Conservation (phyloP, 2,797 vertebrate species). For the Parauchenoglanis ngamensis region DNA sequence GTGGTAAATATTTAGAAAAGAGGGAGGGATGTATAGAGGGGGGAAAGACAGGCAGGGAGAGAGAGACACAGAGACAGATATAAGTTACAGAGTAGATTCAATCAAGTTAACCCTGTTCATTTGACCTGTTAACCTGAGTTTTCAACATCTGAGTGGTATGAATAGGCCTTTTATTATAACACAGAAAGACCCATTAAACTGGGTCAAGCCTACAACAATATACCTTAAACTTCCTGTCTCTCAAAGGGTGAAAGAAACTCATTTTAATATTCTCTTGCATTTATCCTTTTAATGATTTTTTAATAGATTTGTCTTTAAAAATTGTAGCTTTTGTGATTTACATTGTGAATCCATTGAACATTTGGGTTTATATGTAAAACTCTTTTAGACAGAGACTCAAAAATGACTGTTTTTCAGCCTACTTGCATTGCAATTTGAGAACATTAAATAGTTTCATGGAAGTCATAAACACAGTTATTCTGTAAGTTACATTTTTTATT, state of each 20-base stretch:
- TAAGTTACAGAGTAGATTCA: constrained; percentile 60
- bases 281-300: background rate
- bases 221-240: background rate
- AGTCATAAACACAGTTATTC: constrained; percentile 14
- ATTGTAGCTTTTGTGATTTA: background rate
- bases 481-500: background rate
- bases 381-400: background rate
- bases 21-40: constrained; percentile 61
- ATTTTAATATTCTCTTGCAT: background rate
- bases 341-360: background rate
- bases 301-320: background rate
- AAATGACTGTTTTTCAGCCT: background rate
- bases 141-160: background rate
- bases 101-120: constrained; percentile 65
- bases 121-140: background rate
- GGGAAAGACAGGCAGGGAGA: background rate
- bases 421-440: background rate
- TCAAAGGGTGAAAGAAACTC: background rate
- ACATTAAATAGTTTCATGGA: background rate
- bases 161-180: background rate
- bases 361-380: background rate
- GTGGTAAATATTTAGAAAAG: constrained; percentile 89
- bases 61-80: background rate
- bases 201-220: background rate
- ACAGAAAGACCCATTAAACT: background rate